Base-by-base conservation (phyloP, 2,888 invertebrate species). In the Euphydryas editha region DNA sequence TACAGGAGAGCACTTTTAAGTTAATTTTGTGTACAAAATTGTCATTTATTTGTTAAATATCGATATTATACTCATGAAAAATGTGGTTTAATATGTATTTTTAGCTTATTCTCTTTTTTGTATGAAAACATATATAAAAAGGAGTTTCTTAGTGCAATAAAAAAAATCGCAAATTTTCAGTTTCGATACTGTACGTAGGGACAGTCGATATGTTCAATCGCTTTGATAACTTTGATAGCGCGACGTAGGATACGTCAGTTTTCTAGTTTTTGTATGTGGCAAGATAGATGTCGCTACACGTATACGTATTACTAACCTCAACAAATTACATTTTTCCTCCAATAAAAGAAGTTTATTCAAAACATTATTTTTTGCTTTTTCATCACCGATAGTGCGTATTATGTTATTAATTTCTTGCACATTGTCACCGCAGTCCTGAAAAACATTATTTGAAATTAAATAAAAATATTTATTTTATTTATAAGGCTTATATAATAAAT, bases 381-480 rank as follows among this genome's bases (percentile, higher is more conserved):
- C 75, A 18, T 88, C 84, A 3, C 77, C 72, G 1, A 87, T 70
- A 0, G 70, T 74, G 11, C 76, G 72, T 7, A 85, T 70, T 0
- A 78, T 68, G 0, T 69, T 60, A 36, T 76, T 72, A 8, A 90
- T 80, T 17, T 76, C 73, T 11, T 78, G 77, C 17, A 85, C 75
- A 11, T 78, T 64, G 3, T 76, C 73, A 15, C 85, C 82, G 37
- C 86, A 86, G 39, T 84, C 81, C 90, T 90, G 30, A 1, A 68
- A 68, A 71, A 10, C 44, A 30, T 24, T 39, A 57, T 51, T n/a
- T 62, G 30, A n/a, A 46, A 39, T 42, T 8, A 15, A 20, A 62
- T 17, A 30, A 30, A 36, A 17, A 15, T 56, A 30, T 42, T 62
- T 37, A 44, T 46, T 21, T n/a, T 1, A 42, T n/a, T 42, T 1